A percentile compares a stretch with the other conserved stretches of the same genome.
Evolutionary conservation across 2,888 invertebrate genomes (phyloP).

Genomic region (Romanomermis culicivorax): DNA sequence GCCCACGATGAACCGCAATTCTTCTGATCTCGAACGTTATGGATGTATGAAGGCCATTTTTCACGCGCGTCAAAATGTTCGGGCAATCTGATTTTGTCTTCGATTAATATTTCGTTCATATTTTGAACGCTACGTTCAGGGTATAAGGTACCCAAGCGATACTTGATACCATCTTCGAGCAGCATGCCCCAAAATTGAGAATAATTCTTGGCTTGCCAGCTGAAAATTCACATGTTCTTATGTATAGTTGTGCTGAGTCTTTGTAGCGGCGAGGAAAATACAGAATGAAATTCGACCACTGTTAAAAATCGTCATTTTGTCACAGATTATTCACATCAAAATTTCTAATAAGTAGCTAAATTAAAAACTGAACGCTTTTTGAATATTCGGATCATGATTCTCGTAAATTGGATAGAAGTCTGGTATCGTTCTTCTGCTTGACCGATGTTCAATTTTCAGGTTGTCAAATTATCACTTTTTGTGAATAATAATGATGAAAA

Average conservation of each 20-base stretch:
- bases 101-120: conserved; percentile 36
- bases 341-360: neutral
- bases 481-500: no score
- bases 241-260: no score
- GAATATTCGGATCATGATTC: no score
- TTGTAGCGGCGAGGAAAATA: no score
- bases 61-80: conserved; percentile 50
- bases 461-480: no score
- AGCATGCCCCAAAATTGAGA: conserved; percentile 60
- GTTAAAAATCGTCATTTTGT: no score
- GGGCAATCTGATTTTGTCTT: conserved; percentile 41
- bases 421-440: no score
- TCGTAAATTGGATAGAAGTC: no score
- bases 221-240: conserved; percentile 31
- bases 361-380: no score
- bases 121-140: conserved; percentile 37
- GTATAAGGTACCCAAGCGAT: conserved; percentile 47
- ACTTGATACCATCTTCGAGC: conserved; percentile 52
- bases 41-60: conserved; percentile 52
- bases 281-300: no score
- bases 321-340: no score
- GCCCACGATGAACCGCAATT: conserved; percentile 82
- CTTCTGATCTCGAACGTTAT: conserved; percentile 41
- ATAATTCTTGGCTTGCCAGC: conserved; percentile 63
- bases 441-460: no score